Percentiles rank a stretch among this genome's conserved stretches.
phyloP scores from a whole-genome alignment of 2,113 vertebrate species.

The Hymenochirus boettgeri region DNA sequence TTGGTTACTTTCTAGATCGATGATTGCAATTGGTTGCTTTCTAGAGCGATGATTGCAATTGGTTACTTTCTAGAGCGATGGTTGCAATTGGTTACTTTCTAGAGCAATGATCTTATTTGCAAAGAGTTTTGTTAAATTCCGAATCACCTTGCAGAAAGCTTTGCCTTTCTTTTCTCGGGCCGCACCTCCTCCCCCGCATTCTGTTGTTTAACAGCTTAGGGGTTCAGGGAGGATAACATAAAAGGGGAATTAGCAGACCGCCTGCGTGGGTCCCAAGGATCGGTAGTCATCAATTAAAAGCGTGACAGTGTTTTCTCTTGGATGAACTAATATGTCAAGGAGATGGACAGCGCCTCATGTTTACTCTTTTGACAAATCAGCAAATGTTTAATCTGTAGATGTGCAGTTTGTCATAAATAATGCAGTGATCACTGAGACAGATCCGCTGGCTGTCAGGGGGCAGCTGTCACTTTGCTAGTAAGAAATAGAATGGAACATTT shows the following conservation, averaged over 20 bases:
- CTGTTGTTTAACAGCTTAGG: too few species aligned
- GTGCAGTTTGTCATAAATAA: constrained; percentile 77
- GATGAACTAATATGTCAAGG: constrained; percentile 72
- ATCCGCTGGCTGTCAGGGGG: constrained; percentile 47
- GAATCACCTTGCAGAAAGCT: too few species aligned
- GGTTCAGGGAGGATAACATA: neutral
- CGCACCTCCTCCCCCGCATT: too few species aligned
- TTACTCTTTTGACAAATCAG: constrained; percentile 88
- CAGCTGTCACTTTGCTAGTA: constrained; percentile 30
- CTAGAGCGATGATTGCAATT: too few species aligned
- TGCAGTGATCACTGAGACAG: constrained; percentile 60
- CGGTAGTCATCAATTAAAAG: constrained; percentile 70
- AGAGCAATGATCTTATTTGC: too few species aligned
- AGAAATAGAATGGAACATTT: constrained; percentile 46
- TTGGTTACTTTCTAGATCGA: too few species aligned
- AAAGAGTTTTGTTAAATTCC: too few species aligned
- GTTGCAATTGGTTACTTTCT: too few species aligned
- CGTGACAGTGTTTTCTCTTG: constrained; percentile 65
- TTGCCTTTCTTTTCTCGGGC: too few species aligned
- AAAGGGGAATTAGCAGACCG: constrained; percentile 10
- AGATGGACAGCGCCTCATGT: constrained; percentile 75
- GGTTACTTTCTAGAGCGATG: too few species aligned
- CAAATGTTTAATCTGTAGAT: constrained; percentile 82
- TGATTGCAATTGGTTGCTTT: too few species aligned
- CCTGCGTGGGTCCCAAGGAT: constrained; percentile 53